Evolutionary conservation across 2,113 vertebrate species (phyloP), one percentile per base, ranked within the genome.

Genomic region (Sialia sialis): DNA sequence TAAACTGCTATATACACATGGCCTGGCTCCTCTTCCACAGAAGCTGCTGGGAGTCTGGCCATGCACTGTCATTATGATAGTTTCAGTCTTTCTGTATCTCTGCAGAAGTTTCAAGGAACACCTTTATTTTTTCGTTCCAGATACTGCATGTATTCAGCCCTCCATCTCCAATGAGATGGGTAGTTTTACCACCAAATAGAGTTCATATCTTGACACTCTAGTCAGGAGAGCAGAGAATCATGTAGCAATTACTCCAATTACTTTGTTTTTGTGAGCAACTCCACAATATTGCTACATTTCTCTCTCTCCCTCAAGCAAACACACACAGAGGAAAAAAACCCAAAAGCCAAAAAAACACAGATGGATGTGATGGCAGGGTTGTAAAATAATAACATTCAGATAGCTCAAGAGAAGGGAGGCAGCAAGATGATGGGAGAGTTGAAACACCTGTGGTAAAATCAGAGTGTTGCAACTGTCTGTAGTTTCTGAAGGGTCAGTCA

Each of bases 1-100:
- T 98, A 98, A 86, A 85, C 84, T 48, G 77, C 58, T 73, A n/a
- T 70, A 83, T 76, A 93, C 72, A 60, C 85, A 93, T n/a, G 62
- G 62, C 48, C 92, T 86, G 72, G 17, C 66, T 91, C 48, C 48
- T 86, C 51, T 88, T 84, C 52, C 84, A 52, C 36, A 34, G 64
- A 76, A 88, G 64, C 56, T 68, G 48, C 15, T 72, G 63, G 36
- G 41, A 91, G 56, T 27, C 66, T 84, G 55, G n/a, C 38, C 6
- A 19, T 32, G 49, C 41, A 44, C 58, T 91, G 58, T n/a, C 56
- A 49, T 51, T 21, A 44, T 1, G 3, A 9, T 18, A 85, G 27
- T 66, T 62, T 59, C 74, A 83, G 34, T 16, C 12, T 67, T 72
- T 70, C 55, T 49, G 4, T 51, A 52, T 27, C 21, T 83, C 56